Evolutionary conservation across 2,888 invertebrate species (phyloP).

Genomic region (Pasiphila rectangulata): DNA sequence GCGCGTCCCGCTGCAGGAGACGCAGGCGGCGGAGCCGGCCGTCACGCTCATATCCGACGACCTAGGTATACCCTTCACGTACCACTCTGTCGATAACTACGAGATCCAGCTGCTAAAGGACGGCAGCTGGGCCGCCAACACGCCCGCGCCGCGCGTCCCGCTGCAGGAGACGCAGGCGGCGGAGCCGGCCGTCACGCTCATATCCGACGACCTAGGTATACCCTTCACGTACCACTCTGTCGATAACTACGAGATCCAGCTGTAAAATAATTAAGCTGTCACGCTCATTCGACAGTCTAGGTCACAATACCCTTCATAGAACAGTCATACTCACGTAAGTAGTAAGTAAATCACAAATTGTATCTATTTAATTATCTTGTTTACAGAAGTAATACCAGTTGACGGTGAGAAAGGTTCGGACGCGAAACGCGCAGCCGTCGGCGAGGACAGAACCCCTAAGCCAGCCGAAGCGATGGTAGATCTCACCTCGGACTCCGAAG

Average conservation of each 20-base stretch:
- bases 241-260: not conserved
- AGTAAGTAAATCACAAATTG: too few relatives aligned
- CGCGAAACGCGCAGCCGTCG: slow-evolving; percentile 65
- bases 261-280: not conserved
- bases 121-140: slow-evolving; percentile 90
- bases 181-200: slow-evolving; percentile 84
- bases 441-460: slow-evolving; percentile 65
- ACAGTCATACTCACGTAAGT: too few relatives aligned
- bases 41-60: slow-evolving; percentile 89
- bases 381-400: slow-evolving; percentile 74
- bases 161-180: slow-evolving; percentile 73
- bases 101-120: slow-evolving; percentile 90
- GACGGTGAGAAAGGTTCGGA: slow-evolving; percentile 43
- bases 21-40: slow-evolving; percentile 75
- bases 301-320: too few relatives aligned
- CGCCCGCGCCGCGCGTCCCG: slow-evolving; percentile 82
- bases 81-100: too few relatives aligned
- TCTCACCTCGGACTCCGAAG: slow-evolving; percentile 87
- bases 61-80: too few relatives aligned
- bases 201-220: slow-evolving; percentile 89
- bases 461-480: slow-evolving; percentile 80
- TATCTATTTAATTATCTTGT: too few relatives aligned
- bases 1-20: slow-evolving; percentile 77
- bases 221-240: too few relatives aligned
- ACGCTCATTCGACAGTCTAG: too few relatives aligned